Evolutionary conservation across 2,888 invertebrate species (phyloP), one percentile per base, ranked within the genome.

Genomic region (Sinopyrophorus schimmeli): DNA sequence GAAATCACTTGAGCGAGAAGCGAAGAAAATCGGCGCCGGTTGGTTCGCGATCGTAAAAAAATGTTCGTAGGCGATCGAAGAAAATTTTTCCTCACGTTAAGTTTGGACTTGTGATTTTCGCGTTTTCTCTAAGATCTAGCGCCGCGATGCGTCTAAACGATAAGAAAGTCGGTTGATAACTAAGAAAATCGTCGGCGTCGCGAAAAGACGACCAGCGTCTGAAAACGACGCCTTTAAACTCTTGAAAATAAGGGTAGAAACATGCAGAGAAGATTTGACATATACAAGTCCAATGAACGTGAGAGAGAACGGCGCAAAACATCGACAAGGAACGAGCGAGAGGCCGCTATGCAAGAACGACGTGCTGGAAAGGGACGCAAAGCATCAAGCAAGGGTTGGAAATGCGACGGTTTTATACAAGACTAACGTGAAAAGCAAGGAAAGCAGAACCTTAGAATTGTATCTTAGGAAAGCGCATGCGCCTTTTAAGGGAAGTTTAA

Each of bases 161-260:
- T 69, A 74, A 74, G 73, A 72, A 73, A 72, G 71, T 68, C 70
- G 65, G 70, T 64, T 67, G 71, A 71, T 70, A 71, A 73, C 73
- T 73, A 73, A 73, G 73, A 73, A 72, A 72, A 66, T 63, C 71
- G 69, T 67, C 73, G 73, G 66, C 71, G 71, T 70, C 71, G 69
- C 65, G 64, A 69, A 71, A 72, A 73, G 72, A 72, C 72, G 70
- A 70, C 72, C 68, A 71, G 70, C 73, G 72, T 71, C 73, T 70
- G 67, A 72, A 69, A 66, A 69, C 67, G 71, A 69, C 71, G 71
- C 72, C 72, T 71, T 70, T 67, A 66, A 67, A 74, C 73, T 73
- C 73, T 50, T 73, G 72, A 72, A 73, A 71, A 58, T 55, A 58
- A 61, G 62, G 60, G 62, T 63, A 62, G 62, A 59, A 60, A 51